phyloP scores from a whole-genome alignment of 2,888 invertebrate genomes.

The Melanotus villosus region DNA sequence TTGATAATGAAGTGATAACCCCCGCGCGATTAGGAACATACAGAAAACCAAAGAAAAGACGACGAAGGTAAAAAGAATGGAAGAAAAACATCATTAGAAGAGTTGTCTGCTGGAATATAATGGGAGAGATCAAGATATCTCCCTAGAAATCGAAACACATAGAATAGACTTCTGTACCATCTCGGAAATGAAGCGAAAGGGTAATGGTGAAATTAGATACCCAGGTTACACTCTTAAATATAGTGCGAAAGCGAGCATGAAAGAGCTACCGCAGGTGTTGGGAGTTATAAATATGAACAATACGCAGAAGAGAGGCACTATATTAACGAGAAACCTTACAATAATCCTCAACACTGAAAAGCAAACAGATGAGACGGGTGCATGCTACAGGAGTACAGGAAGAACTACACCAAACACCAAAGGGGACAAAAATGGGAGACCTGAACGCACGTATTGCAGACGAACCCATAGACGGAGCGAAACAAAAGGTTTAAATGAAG shows the following conservation, averaged over 20 bases:
- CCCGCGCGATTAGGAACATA: too few relatives aligned
- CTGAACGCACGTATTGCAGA: too few relatives aligned
- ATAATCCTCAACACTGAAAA: background rate
- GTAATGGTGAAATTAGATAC: background rate
- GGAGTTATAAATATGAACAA: background rate
- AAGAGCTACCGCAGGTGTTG: too few relatives aligned
- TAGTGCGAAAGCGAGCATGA: background rate
- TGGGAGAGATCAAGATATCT: background rate
- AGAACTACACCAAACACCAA: too few relatives aligned
- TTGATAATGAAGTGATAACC: too few relatives aligned
- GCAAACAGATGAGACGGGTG: background rate
- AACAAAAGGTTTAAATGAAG: background rate
- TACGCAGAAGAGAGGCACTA: background rate
- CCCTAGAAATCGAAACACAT: background rate
- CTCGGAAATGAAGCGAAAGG: background rate
- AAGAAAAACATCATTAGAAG: too few relatives aligned
- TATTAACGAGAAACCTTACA: background rate
- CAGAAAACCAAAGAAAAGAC: too few relatives aligned
- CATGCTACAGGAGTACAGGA: background rate
- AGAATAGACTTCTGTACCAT: background rate
- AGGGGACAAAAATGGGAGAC: too few relatives aligned
- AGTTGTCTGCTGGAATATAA: background rate
- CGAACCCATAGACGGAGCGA: too few relatives aligned
- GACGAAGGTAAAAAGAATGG: too few relatives aligned
- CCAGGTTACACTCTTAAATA: slow-evolving; percentile 2